A percentile compares a stretch with the other conserved stretches of the same genome.
These are phyloP conservation scores for Drosophila aldrichi DNA, from an alignment of 2,888 invertebrate species.

Conservation along the genomic window DNA sequence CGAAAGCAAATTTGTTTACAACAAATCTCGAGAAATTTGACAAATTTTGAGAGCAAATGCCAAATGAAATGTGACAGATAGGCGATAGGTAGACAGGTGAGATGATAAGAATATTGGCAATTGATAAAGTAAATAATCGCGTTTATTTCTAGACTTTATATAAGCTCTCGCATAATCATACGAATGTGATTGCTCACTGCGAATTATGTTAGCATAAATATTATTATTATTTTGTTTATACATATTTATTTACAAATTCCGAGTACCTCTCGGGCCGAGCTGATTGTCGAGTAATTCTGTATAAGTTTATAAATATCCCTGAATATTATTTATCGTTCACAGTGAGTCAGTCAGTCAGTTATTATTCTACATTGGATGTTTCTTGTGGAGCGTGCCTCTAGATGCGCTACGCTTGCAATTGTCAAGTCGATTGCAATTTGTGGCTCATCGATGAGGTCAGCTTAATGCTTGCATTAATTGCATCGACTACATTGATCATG, in stretches of 20 bases:
- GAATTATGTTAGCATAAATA: neutral
- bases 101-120: neutral
- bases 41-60: conserved; percentile 18
- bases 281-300: conserved; percentile 1
- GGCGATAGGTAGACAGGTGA: neutral
- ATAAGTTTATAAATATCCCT: conserved; percentile 21
- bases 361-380: conserved; percentile 23
- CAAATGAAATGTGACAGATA: conserved; percentile 33
- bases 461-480: conserved; percentile 45
- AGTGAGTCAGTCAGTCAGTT: conserved; percentile 34
- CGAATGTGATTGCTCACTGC: neutral
- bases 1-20: conserved; percentile 27
- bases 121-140: neutral
- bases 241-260: conserved; percentile 10
- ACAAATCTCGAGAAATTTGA: conserved; percentile 23
- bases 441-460: conserved; percentile 60
- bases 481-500: conserved; percentile 42
- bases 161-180: neutral
- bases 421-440: conserved; percentile 31
- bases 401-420: conserved; percentile 35
- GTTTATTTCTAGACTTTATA: neutral
- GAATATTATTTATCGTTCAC: conserved; percentile 2
- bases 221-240: neutral
- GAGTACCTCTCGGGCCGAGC: neutral
- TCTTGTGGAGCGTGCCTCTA: conserved; percentile 10